phyloP scores from a whole-genome alignment of 2,113 vertebrate species.

The Delphinus delphis region DNA sequence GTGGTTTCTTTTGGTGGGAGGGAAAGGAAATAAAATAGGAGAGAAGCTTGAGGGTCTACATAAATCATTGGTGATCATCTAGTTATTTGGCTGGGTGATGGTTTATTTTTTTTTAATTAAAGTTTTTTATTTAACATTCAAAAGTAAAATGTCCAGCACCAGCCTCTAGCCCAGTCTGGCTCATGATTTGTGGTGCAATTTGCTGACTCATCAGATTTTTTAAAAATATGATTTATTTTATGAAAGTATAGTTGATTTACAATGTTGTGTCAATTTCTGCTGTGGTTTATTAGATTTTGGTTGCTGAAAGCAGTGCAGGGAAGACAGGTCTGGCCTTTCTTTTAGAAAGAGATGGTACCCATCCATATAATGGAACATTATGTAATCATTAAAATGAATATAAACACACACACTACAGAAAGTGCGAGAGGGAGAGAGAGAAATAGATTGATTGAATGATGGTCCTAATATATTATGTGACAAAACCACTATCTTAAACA shows the following conservation, averaged over 20 bases:
- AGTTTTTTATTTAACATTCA: neutral
- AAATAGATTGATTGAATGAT: neutral
- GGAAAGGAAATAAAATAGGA: neutral
- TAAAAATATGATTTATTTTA: no score
- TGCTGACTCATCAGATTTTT: neutral
- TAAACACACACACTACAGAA: neutral
- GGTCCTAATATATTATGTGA: no score
- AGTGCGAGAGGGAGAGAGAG: neutral
- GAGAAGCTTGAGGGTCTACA: rapidly evolving
- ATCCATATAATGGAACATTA: neutral
- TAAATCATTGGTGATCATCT: no score
- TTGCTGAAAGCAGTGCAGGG: neutral
- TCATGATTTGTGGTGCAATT: neutral
- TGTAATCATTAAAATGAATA: neutral
- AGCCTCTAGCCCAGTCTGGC: neutral
- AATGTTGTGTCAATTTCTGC: neutral
- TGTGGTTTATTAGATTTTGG: neutral
- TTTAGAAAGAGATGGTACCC: neutral
- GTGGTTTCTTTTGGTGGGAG: neutral
- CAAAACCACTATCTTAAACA: neutral
- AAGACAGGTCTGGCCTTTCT: neutral
- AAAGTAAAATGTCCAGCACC: neutral
- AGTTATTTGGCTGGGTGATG: neutral
- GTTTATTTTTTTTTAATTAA: neutral
- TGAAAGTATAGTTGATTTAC: neutral